Evolutionary conservation across 2,797 vertebrate genomes (phyloP).

Genomic region (Garrulus glandarius): DNA sequence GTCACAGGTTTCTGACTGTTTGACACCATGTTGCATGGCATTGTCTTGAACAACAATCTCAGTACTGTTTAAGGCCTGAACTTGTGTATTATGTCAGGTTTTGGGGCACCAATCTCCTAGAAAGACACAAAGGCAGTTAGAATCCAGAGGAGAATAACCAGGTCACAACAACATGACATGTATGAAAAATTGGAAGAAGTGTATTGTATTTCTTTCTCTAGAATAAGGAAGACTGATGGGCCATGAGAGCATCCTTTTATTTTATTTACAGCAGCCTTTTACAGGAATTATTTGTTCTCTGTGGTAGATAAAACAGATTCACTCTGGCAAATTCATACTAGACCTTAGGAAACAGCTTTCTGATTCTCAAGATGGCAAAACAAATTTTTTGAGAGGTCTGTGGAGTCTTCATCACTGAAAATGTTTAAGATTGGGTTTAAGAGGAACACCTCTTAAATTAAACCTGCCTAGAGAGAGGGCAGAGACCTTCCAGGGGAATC

Average conservation of each 20-base stretch:
- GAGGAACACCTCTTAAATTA: constrained; percentile 3
- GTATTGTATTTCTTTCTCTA: constrained; percentile 22
- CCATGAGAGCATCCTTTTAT: constrained; percentile 30
- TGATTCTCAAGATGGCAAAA: not conserved
- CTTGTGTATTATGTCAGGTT: not conserved
- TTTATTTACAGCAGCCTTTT: constrained; percentile 49
- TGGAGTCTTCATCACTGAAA: not conserved
- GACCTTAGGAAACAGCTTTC: not conserved
- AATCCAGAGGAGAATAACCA: not conserved
- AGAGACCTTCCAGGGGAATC: not conserved
- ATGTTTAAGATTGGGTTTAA: constrained; percentile 2
- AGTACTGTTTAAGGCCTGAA: not conserved
- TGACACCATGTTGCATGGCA: not conserved
- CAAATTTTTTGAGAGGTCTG: not conserved
- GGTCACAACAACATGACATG: constrained; percentile 30
- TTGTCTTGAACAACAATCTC: not conserved
- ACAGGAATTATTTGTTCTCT: constrained; percentile 42
- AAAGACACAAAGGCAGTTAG: not conserved
- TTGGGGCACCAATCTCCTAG: not conserved
- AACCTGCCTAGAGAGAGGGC: not conserved
- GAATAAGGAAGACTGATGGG: constrained; percentile 49
- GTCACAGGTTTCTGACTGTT: not conserved
- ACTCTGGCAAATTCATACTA: not conserved
- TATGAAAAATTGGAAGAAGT: constrained; percentile 24
- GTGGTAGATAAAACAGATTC: not conserved